phyloP scores from a whole-genome alignment of 2,113 vertebrate species.

The Terrapene triunguis region DNA sequence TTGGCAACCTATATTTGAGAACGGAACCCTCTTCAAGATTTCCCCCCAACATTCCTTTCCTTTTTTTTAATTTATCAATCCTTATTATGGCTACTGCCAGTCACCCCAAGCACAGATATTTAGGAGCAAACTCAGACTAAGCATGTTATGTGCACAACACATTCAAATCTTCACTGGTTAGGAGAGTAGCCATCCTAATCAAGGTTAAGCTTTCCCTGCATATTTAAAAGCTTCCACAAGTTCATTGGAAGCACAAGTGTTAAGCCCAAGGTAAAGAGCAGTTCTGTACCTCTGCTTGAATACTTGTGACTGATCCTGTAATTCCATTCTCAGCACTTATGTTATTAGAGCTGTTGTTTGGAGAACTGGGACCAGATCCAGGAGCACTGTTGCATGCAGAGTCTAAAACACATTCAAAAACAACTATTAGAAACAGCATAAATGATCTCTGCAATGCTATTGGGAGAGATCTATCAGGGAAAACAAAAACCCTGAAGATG shows the following conservation, averaged over 20 bases:
- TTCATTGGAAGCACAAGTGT: background rate
- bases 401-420: conserved; percentile 81
- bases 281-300: conserved; percentile 89
- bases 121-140: background rate
- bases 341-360: conserved; percentile 98
- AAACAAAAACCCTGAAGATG: background rate
- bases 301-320: conserved; percentile 83
- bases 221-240: background rate
- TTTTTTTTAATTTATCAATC: background rate
- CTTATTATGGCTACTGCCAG: conserved; percentile 9
- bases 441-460: background rate
- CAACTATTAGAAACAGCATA: background rate
- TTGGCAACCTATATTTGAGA: background rate
- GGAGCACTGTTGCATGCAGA: conserved; percentile 97
- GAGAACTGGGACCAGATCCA: conserved; percentile 97
- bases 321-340: conserved; percentile 94
- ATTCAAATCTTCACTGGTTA: background rate
- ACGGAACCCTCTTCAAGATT: background rate
- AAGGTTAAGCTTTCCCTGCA: accelerated
- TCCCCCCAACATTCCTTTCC: background rate
- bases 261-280: background rate
- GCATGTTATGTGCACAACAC: conserved; percentile 35
- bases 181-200: conserved; percentile 29
- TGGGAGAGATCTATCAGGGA: background rate
- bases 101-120: background rate